Base-by-base conservation (phyloP, 30 jellyfish, hydroid and myxozoan species). In the Hydractinia echinata region DNA sequence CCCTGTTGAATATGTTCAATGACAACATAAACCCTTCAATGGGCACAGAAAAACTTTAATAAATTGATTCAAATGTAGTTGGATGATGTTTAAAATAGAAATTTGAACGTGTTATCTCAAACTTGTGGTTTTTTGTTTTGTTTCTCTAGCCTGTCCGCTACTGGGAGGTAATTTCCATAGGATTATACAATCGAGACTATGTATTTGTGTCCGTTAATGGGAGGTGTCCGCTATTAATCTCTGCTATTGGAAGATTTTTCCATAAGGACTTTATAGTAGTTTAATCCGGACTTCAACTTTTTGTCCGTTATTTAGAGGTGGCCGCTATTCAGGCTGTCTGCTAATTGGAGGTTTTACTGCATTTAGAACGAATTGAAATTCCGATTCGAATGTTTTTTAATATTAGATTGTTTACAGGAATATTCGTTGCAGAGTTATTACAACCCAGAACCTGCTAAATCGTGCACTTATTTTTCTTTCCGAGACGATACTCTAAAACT, bases 161-260 rank as follows among this genome's bases (percentile, higher is more conserved):
- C 73, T 62, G 73, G 73, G 73, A 62, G 73, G 73, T 62, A 62
- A 62, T 62, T 62, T 62, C 30, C 73, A 10, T 13, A 13, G 74
- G 74, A 64, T 1, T 64, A 51, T 64, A 4, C 16, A 58, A 64
- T 64, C 9, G 74, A 6, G 74, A 64, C 74, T 64, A 6, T 58
- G 3, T 58, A 58, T 58, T 3, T 58, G 69, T 58, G 69, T 58
- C 69, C 4, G 16, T 6, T 64, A 64, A 64, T 1, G 74, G 74
- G 74, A 64, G 74, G 74, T 64, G 6, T 64, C 74, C 74, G 18
- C 74, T 11, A 58, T 58, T 58, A 58, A 58, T 58, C 3, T 58
- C 69, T 3, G 69, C 69, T 64, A 4, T 4, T 64, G 74, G 74
- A 6, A 64, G 74, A 4, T 13, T 64, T 64, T 64, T 64, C 73